Evolutionary conservation across 2,797 vertebrate species (phyloP), one percentile per base, ranked within the genome.

Genomic region (Myotis planiceps): DNA sequence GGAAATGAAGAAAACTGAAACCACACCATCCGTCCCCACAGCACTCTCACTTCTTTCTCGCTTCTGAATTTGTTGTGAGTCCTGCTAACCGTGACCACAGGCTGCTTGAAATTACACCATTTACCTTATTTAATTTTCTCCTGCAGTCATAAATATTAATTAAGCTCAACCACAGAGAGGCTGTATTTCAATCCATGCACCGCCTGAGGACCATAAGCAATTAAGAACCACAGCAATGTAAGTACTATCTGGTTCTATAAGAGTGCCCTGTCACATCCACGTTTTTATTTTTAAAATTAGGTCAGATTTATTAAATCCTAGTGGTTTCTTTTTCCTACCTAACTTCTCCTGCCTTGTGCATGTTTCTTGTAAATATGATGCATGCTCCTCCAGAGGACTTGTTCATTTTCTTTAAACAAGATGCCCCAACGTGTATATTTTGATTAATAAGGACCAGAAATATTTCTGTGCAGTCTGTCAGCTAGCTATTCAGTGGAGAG

Each of bases 111-210:
- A 96, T 95, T 72, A 93, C 63, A 96, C 88, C 49, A 0, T 90
- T 95, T 89, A 69, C 84, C 88, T 94, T 97, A 95, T 96, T 97
- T 96, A 97, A 96, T 96, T 96, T 97, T 97, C 78, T 92, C 76
- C 90, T 83, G 29, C 5, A 88, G 78, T 82, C 88, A 96, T 97
- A 96, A 94, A 97, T 97, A 97, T 96, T 96, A 96, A 97, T 96
- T 96, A 97, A 96, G 60, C 65, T 86, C 90, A 92, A 85, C 87
- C 89, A 92, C 93, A 96, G 27, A 94, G 29, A 88, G 66, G 29
- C 72, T 87, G 53, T 37, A 80, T 94, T 94, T 92, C 79, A 93
- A 92, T 92, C 27, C 47, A 53, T 83, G 78, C 47, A 34, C 81
- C 93, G 97, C 90, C 96, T 83, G 69, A 95, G 47, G 80, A 69